These are phyloP conservation scores for rat (Rattus norvegicus) DNA, from an alignment of 2,113 vertebrate species.

Conservation along the genomic window GRCr8 NC_086037.1:57754501-57755000, in stretches of 20 bases:
- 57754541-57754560: constrained; percentile 27
- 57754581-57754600: constrained; percentile 31
- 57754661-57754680: constrained; percentile 28
- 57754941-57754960: background rate
- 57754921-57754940: background rate
- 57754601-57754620: constrained; percentile 40
- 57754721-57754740: constrained; percentile 31
- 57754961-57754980: background rate
- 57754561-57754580: constrained; percentile 44
- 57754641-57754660: background rate
- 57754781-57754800: background rate
- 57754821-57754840: constrained; percentile 21
- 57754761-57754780: constrained; percentile 32
- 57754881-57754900: background rate
- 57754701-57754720: constrained; percentile 32
- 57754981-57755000: background rate
- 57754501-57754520: background rate
- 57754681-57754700: background rate
- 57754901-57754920: background rate
- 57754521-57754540: background rate
- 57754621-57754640: background rate
- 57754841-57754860: background rate
- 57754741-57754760: constrained; percentile 23
- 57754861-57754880: background rate
- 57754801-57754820: background rate